Percentiles rank a stretch among this genome's conserved stretches.
Evolutionary conservation across 2,797 vertebrate genomes (phyloP).

Genomic region (Clamator glandarius): DNA sequence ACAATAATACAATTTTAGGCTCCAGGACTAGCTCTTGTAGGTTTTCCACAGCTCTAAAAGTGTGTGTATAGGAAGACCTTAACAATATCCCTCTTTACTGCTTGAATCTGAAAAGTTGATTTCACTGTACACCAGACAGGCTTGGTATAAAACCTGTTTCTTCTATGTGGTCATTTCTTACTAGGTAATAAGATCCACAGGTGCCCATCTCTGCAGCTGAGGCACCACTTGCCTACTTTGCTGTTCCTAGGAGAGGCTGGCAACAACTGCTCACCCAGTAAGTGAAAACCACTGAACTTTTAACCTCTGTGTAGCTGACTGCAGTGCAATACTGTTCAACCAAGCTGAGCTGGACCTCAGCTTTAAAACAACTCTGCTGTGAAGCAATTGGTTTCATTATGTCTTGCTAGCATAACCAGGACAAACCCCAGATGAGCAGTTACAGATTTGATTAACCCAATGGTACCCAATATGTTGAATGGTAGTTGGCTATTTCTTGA

Average conservation of each 20-base stretch:
- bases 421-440: background rate
- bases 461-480: background rate
- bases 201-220: background rate
- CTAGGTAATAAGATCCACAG: background rate
- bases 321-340: background rate
- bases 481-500: background rate
- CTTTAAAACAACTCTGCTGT: background rate
- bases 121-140: background rate
- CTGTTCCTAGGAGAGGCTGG: background rate
- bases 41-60: background rate
- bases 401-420: background rate
- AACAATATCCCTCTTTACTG: background rate
- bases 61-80: too few relatives aligned
- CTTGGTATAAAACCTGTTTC: background rate
- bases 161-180: background rate
- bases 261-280: background rate
- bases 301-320: background rate
- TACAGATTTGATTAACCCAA: background rate
- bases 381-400: background rate
- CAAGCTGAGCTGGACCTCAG: background rate
- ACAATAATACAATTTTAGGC: background rate
- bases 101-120: background rate
- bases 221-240: background rate
- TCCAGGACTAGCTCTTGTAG: accelerated
- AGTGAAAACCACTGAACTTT: background rate